A percentile compares a stretch with the other conserved stretches of the same genome.
These are phyloP conservation scores for Allolobophora icterica DNA, from an alignment of 2,888 invertebrate genomes.

Conservation along the genomic window DNA sequence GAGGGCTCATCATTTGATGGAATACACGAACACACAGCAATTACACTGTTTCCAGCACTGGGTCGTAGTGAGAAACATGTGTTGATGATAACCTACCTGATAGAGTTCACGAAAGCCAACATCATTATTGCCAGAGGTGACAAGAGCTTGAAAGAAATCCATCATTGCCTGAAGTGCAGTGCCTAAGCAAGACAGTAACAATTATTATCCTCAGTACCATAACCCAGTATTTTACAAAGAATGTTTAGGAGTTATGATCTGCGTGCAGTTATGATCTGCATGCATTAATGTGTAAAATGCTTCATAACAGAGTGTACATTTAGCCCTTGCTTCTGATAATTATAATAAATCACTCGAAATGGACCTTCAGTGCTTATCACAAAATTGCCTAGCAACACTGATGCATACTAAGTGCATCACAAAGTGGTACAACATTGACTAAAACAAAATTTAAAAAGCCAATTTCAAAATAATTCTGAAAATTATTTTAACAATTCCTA, in stretches of 20 bases:
- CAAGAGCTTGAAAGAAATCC: conserved; percentile 83
- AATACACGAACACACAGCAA: background rate
- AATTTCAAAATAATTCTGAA: too few species aligned
- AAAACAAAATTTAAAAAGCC: too few species aligned
- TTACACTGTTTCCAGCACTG: background rate
- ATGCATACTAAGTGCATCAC: too few species aligned
- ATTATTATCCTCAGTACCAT: background rate
- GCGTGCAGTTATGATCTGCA: background rate
- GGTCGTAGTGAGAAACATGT: background rate
- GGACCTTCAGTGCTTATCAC: too few species aligned
- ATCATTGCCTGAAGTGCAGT: conserved; percentile 88
- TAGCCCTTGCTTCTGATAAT: too few species aligned
- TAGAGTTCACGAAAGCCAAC: conserved; percentile 79
- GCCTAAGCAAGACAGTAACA: conserved; percentile 40
- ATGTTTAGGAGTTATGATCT: background rate
- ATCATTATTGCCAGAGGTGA: conserved; percentile 67
- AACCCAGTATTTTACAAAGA: background rate
- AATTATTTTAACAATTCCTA: too few species aligned
- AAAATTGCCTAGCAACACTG: too few species aligned
- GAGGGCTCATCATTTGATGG: too few species aligned
- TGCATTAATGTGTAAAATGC: background rate
- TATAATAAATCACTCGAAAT: too few species aligned
- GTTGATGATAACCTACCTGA: conserved; percentile 53
- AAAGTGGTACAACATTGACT: too few species aligned
- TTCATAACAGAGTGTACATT: background rate